These are phyloP conservation scores for Ptychodera flava DNA, from an alignment of 35 echinoderm and acorn worm species.

Conservation along the genomic window DNA sequence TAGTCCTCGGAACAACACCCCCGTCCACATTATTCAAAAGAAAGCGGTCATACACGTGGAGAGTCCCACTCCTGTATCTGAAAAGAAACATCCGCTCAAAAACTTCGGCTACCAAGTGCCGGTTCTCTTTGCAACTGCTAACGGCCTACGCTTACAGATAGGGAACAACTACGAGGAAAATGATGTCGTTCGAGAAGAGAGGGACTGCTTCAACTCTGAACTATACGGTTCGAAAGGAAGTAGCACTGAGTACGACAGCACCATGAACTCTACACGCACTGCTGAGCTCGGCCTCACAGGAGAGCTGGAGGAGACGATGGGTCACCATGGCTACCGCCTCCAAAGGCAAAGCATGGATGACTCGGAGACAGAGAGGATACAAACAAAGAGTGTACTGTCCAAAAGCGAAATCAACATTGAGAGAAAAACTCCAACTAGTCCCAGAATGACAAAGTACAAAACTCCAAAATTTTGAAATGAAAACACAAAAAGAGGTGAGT, in stretches of 20 bases:
- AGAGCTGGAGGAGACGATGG: neutral
- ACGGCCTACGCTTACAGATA: neutral
- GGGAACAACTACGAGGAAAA: neutral
- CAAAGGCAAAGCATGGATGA: neutral
- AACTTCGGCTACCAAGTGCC: neutral
- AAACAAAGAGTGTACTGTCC: neutral
- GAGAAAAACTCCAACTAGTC: neutral
- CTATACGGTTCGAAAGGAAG: neutral
- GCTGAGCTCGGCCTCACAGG: neutral
- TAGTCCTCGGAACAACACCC: neutral
- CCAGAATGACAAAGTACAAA: neutral
- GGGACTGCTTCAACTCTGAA: neutral
- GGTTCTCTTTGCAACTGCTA: neutral
- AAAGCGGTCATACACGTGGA: neutral
- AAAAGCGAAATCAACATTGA: neutral
- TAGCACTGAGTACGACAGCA: neutral
- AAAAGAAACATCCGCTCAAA: neutral
- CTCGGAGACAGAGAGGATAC: neutral
- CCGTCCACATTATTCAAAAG: neutral
- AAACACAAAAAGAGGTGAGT: too few relatives aligned
- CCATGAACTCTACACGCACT: neutral
- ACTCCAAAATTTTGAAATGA: neutral
- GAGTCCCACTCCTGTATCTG: neutral
- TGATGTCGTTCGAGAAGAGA: neutral
- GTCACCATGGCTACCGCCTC: neutral